These are phyloP conservation scores for Ridgeia piscesae DNA, from an alignment of 1,140 invertebrate species.

Conservation along the genomic window DNA sequence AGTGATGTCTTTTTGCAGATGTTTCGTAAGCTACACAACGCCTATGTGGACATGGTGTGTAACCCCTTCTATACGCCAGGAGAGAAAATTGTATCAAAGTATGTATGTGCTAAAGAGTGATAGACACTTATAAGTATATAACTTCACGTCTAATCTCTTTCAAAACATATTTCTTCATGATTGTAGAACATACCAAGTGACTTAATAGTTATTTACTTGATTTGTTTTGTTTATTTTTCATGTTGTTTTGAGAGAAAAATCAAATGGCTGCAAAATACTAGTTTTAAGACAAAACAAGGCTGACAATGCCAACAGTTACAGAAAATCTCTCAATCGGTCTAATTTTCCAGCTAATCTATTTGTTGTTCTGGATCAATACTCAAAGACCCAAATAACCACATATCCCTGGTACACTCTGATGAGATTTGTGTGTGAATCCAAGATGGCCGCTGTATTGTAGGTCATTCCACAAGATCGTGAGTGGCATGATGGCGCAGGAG, in stretches of 20 bases:
- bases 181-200: too few species aligned
- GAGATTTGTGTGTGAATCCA: neutral
- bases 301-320: neutral
- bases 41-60: conserved; percentile 89
- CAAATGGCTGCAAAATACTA: too few species aligned
- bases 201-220: too few species aligned
- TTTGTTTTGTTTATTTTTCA: too few species aligned
- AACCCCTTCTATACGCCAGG: conserved; percentile 91
- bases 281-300: too few species aligned
- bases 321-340: neutral
- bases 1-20: conserved; percentile 65
- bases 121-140: too few species aligned
- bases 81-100: conserved; percentile 50
- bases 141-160: too few species aligned
- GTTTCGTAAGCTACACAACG: conserved; percentile 84
- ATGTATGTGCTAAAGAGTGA: neutral
- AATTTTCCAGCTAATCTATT: neutral
- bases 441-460: neutral
- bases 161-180: too few species aligned
- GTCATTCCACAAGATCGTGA: conserved; percentile 17
- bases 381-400: neutral
- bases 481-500: conserved; percentile 13
- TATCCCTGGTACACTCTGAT: neutral
- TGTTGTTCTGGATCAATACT: neutral
- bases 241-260: too few species aligned